Evolutionary conservation across 1,140 invertebrate species (phyloP).

Genomic region (Sycobia sp.): DNA sequence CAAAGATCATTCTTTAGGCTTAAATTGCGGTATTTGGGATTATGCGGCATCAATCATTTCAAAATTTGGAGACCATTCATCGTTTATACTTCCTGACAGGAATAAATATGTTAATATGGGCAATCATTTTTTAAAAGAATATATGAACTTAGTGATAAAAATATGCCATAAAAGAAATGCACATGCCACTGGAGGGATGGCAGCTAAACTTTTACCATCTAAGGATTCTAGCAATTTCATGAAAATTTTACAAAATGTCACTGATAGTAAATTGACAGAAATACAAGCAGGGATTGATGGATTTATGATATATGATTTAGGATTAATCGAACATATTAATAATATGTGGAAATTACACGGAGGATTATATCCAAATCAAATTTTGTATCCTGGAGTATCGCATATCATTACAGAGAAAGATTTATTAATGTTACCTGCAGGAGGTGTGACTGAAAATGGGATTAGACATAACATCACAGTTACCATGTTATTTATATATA

Average conservation of each 20-base stretch:
- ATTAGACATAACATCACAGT: constrained; percentile 71
- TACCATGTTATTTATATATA: constrained; percentile 69
- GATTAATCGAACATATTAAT: constrained; percentile 66
- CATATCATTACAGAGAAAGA: constrained; percentile 52
- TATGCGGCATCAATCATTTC: constrained; percentile 75
- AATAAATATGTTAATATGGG: constrained; percentile 73
- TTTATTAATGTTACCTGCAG: constrained; percentile 68
- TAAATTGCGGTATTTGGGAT: constrained; percentile 81
- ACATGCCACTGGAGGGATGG: constrained; percentile 75
- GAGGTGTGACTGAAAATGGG: constrained; percentile 66
- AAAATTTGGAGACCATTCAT: constrained; percentile 66
- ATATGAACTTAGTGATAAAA: constrained; percentile 68
- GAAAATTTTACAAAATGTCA: constrained; percentile 56
- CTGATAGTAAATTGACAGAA: constrained; percentile 64
- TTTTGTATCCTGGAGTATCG: constrained; percentile 22
- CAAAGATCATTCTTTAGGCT: constrained; percentile 70
- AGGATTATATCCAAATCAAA: constrained; percentile 36
- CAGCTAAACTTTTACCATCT: constrained; percentile 64
- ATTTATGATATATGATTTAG: constrained; percentile 73
- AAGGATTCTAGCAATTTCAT: constrained; percentile 47
- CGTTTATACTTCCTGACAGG: constrained; percentile 71
- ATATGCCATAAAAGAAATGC: constrained; percentile 69
- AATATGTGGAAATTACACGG: constrained; percentile 58
- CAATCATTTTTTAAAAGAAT: constrained; percentile 68
- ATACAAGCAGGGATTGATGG: constrained; percentile 71